Evolutionary conservation across 2,113 vertebrate species (phyloP).

Genomic region (Galbula dea): DNA sequence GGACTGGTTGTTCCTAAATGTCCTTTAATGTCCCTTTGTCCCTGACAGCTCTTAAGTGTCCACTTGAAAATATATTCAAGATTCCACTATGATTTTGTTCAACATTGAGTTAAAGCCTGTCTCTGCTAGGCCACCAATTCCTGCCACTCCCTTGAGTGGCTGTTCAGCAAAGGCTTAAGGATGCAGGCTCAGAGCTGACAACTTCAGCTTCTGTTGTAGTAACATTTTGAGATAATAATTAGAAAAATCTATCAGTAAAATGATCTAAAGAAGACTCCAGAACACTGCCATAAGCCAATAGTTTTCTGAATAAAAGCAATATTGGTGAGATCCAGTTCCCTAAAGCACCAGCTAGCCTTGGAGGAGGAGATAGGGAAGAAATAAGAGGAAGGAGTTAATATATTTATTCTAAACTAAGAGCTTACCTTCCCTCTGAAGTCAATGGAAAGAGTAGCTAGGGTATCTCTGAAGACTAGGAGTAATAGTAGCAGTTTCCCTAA

Average conservation of each 20-base stretch:
- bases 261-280: not conserved
- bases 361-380: not conserved
- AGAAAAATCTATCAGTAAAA: not conserved
- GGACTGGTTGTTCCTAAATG: not conserved
- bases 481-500: not conserved
- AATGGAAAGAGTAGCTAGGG: not conserved
- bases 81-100: not conserved
- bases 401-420: not conserved
- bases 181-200: not conserved
- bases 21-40: not conserved
- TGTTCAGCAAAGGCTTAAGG: not conserved
- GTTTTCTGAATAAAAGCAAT: not conserved
- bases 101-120: not conserved
- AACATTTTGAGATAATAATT: not conserved
- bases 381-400: not conserved
- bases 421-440: not conserved
- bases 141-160: not conserved
- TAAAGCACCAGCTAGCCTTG: not conserved
- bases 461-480: not conserved
- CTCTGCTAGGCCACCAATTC: not conserved
- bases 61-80: not conserved
- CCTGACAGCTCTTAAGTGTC: not conserved
- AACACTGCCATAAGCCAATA: not conserved
- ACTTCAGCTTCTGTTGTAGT: not conserved
- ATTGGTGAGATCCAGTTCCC: not conserved